A percentile compares a stretch with the other conserved stretches of the same genome.
These are phyloP conservation scores for Hipposideros larvatus DNA, from an alignment of 2,797 vertebrate genomes.

Conservation along the genomic window DNA sequence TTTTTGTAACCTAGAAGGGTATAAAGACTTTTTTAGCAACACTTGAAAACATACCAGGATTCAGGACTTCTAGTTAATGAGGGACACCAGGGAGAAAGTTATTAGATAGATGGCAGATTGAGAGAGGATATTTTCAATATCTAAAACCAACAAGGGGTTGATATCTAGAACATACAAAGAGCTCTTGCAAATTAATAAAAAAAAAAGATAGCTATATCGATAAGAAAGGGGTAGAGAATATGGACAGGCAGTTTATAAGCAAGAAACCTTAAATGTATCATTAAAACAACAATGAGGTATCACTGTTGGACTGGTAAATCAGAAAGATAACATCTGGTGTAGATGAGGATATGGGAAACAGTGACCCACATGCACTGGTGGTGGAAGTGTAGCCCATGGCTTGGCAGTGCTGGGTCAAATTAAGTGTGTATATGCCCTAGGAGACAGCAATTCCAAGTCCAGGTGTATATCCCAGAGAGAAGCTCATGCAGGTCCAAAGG, in stretches of 20 bases:
- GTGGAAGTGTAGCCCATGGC: not conserved
- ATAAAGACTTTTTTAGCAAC: not conserved
- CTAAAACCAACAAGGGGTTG: not conserved
- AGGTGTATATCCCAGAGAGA: not conserved
- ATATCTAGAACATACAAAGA: not conserved
- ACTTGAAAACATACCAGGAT: not conserved
- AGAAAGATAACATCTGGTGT: not conserved
- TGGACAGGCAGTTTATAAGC: not conserved
- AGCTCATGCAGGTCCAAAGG: not conserved
- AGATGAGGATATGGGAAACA: not conserved
- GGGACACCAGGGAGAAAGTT: not conserved
- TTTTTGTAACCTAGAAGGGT: not conserved
- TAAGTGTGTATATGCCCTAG: accelerated
- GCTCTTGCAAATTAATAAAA: not conserved
- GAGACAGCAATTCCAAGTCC: not conserved
- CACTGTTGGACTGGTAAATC: not conserved
- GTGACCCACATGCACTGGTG: accelerated
- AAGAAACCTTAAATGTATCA: not conserved
- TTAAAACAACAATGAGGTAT: not conserved
- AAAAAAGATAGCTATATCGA: not conserved
- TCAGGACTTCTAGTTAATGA: not conserved
- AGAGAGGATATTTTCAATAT: not conserved
- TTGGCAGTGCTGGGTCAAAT: not conserved
- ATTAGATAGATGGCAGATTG: not conserved
- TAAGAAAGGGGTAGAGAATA: not conserved